Evolutionary conservation across 2,797 vertebrate species (phyloP).

Genomic region (Cossypha niveicapilla): DNA sequence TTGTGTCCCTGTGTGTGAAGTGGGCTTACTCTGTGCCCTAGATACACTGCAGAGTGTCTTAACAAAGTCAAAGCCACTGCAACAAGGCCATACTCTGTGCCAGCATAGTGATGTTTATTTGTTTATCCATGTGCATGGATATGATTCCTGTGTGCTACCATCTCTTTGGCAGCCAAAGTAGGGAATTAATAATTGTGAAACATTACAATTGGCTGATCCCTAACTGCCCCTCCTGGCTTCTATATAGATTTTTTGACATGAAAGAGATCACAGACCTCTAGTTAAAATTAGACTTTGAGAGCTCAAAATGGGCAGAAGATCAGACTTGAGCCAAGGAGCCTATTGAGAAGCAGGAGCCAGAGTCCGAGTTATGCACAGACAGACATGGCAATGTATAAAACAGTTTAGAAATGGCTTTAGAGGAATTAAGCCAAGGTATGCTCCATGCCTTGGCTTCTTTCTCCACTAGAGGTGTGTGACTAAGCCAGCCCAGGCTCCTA

Average conservation of each 20-base stretch:
- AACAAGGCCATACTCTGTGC: neutral
- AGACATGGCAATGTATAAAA: neutral
- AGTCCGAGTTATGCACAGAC: neutral
- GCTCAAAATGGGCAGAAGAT: neutral
- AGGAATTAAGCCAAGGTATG: neutral
- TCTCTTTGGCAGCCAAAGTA: neutral
- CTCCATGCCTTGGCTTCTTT: neutral
- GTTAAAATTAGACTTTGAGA: conserved; percentile 25
- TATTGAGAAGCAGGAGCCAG: neutral
- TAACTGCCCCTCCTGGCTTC: neutral
- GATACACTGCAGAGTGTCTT: neutral
- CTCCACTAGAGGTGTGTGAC: neutral
- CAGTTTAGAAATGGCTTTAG: neutral
- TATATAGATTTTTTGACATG: neutral
- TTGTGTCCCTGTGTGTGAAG: neutral
- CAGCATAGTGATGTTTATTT: neutral
- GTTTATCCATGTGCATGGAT: neutral
- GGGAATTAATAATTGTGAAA: neutral
- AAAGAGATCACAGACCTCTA: neutral
- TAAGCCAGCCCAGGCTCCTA: neutral
- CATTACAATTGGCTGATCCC: neutral
- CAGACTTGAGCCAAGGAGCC: neutral
- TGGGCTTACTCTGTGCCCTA: neutral
- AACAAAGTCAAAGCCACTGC: neutral
- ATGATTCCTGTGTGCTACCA: neutral